These are phyloP conservation scores for Euura saliciscinereae DNA, from an alignment of 1,140 invertebrate species.

Conservation along the genomic window DNA sequence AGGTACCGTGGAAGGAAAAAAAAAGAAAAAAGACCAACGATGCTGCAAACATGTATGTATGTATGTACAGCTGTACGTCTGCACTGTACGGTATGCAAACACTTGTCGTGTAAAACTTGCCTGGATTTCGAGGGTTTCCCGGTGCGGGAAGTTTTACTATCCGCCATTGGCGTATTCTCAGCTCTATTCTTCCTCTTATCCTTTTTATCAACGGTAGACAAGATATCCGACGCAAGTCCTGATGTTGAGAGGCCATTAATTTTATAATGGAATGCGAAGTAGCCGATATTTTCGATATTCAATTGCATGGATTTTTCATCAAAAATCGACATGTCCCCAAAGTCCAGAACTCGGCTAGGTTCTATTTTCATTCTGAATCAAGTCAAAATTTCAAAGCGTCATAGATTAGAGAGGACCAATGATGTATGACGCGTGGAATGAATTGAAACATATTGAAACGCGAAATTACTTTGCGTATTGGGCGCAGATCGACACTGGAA, in stretches of 20 bases:
- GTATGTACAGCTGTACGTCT: too few species aligned
- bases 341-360: slow-evolving; percentile 39
- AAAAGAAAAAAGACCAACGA: too few species aligned
- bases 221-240: not conserved
- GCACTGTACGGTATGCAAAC: too few species aligned
- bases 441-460: slow-evolving; percentile 4
- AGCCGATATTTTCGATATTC: slow-evolving; percentile 43
- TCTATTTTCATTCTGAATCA: slow-evolving; percentile 16
- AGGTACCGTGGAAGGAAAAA: too few species aligned
- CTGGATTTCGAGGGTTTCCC: too few species aligned
- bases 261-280: slow-evolving; percentile 36
- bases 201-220: not conserved
- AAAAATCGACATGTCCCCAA: slow-evolving; percentile 34
- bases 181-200: not conserved
- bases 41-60: too few species aligned
- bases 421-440: not conserved
- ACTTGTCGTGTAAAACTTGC: too few species aligned
- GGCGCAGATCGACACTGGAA: slow-evolving; percentile 39
- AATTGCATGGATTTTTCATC: slow-evolving; percentile 35
- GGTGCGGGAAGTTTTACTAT: too few species aligned
- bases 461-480: slow-evolving; percentile 39
- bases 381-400: not conserved
- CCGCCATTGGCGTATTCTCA: not conserved
- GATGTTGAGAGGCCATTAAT: slow-evolving; percentile 13
- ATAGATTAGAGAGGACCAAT: not conserved